phyloP scores from a whole-genome alignment of 2,888 invertebrate species.

The Tryphoninae sp. region DNA sequence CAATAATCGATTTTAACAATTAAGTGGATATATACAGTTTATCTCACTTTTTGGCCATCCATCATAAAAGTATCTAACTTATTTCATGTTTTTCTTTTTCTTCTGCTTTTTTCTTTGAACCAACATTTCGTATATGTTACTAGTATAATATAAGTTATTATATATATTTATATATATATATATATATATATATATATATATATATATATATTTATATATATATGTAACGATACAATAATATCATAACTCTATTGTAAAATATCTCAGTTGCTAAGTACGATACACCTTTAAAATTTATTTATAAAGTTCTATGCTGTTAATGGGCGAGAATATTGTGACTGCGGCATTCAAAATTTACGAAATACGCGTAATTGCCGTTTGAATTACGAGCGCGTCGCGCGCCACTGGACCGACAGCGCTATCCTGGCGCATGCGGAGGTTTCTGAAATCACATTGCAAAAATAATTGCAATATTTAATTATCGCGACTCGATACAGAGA shows the following conservation, averaged over 20 bases:
- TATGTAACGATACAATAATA: slow-evolving; percentile 60
- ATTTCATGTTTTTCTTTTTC: slow-evolving; percentile 30
- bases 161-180: slow-evolving; percentile 37
- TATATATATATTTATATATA: slow-evolving; percentile 39
- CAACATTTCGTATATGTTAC: slow-evolving; percentile 67
- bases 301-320: slow-evolving; percentile 51
- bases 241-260: slow-evolving; percentile 69
- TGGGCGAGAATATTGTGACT: slow-evolving; percentile 34
- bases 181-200: slow-evolving; percentile 27
- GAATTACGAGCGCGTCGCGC: slow-evolving; percentile 8
- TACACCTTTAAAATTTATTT: slow-evolving; percentile 49
- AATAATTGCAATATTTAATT: neutral
- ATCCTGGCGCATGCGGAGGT: no score
- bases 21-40: slow-evolving; percentile 78
- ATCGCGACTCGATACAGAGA: neutral
- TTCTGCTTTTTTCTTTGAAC: slow-evolving; percentile 55
- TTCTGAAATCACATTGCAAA: neutral
- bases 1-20: slow-evolving; percentile 78
- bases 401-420: neutral
- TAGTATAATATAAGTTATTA: slow-evolving; percentile 59
- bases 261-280: slow-evolving; percentile 66
- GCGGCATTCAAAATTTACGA: slow-evolving; percentile 12
- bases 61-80: slow-evolving; percentile 75
- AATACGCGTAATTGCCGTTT: slow-evolving; percentile 1
- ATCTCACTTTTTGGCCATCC: slow-evolving; percentile 75